These are phyloP conservation scores for Neosilurus hyrtlii DNA, from an alignment of 2,797 vertebrate genomes.

Conservation along the genomic window DNA sequence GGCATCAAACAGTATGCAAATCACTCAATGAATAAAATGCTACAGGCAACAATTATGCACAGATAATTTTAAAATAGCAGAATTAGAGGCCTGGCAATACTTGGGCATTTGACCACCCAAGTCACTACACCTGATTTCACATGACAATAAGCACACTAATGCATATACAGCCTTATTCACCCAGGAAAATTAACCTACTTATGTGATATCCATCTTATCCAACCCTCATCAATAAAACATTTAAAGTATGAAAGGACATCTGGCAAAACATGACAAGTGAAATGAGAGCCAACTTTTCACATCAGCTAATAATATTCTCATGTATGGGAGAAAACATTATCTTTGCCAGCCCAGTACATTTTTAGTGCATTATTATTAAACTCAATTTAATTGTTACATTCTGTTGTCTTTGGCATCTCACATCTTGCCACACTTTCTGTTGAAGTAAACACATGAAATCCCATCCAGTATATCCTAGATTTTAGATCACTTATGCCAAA, in stretches of 20 bases:
- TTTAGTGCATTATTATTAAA: neutral
- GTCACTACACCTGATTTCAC: slow-evolving; percentile 14
- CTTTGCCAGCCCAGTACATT: neutral
- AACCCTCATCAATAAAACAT: neutral
- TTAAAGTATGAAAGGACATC: slow-evolving; percentile 1
- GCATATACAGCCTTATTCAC: slow-evolving; percentile 10
- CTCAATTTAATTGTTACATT: neutral
- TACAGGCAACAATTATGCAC: neutral
- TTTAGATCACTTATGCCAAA: neutral
- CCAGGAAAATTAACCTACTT: slow-evolving; percentile 21
- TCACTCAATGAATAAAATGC: neutral
- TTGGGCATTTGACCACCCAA: neutral
- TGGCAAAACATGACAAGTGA: slow-evolving; percentile 21
- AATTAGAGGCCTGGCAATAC: slow-evolving; percentile 8
- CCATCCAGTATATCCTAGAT: neutral
- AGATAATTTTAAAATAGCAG: neutral
- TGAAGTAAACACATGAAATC: neutral
- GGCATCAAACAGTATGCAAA: neutral
- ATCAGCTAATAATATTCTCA: neutral
- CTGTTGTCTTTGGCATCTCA: neutral
- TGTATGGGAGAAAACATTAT: neutral
- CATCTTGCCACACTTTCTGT: neutral
- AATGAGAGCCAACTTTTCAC: slow-evolving; percentile 1
- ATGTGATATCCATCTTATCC: slow-evolving; percentile 1
- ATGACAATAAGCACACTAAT: neutral